Conservation (phyloP, 1,140 invertebrate species). For the Drosophila sechellia region DNA sequence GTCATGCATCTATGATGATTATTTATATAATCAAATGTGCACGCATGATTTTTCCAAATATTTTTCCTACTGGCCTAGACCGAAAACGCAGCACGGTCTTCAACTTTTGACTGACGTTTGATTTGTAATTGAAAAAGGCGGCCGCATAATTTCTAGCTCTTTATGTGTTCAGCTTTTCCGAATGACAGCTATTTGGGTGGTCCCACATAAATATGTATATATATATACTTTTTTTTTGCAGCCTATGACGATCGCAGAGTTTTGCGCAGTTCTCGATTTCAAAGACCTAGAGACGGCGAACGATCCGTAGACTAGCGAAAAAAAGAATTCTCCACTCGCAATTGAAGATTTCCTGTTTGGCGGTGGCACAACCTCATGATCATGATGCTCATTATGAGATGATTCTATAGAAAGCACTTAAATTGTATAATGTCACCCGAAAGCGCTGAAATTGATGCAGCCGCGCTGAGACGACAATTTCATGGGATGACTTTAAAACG, state of each 20-base stretch:
- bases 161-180: slow-evolving; percentile 38
- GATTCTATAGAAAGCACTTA: slow-evolving; percentile 59
- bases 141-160: slow-evolving; percentile 64
- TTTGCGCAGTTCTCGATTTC: slow-evolving; percentile 65
- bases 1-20: slow-evolving; percentile 50
- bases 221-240: slow-evolving; percentile 1
- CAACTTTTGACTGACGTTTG: slow-evolving; percentile 68
- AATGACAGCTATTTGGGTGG: slow-evolving; percentile 59
- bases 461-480: slow-evolving; percentile 54
- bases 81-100: slow-evolving; percentile 36
- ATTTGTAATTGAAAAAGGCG: slow-evolving; percentile 70
- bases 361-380: slow-evolving; percentile 39
- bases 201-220: slow-evolving; percentile 21
- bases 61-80: slow-evolving; percentile 46
- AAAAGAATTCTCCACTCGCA: slow-evolving; percentile 24
- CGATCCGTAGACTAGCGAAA: slow-evolving; percentile 6
- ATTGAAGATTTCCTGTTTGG: slow-evolving; percentile 72
- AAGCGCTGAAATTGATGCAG: slow-evolving; percentile 61
- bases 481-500: slow-evolving; percentile 14
- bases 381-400: slow-evolving; percentile 43
- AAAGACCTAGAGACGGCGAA: slow-evolving; percentile 54
- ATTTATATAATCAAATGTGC: slow-evolving; percentile 34
- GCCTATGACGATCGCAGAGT: slow-evolving; percentile 26
- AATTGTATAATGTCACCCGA: slow-evolving; percentile 76
- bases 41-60: slow-evolving; percentile 59